Evolutionary conservation across 2,888 invertebrate genomes (phyloP).

Genomic region (Carterocephalus palaemon): DNA sequence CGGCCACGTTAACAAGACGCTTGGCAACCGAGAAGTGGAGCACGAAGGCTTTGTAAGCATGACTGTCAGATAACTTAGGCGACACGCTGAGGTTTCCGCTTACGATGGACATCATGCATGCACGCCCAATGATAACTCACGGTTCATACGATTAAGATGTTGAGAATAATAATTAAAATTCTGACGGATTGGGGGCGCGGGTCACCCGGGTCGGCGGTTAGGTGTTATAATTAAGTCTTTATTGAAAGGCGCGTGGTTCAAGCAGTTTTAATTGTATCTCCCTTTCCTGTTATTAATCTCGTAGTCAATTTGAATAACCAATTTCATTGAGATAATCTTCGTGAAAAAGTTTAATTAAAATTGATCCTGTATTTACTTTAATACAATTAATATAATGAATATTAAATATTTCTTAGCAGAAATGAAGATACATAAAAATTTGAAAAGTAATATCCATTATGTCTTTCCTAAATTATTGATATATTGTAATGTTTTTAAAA

Average conservation of each 20-base stretch:
- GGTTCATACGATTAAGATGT: slow-evolving; percentile 72
- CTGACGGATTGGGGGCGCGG: slow-evolving; percentile 64
- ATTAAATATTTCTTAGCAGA: no score
- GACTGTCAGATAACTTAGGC: slow-evolving; percentile 25
- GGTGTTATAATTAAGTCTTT: slow-evolving; percentile 29
- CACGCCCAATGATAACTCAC: slow-evolving; percentile 69
- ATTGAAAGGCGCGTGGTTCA: slow-evolving; percentile 26
- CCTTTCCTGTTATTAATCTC: slow-evolving; percentile 8
- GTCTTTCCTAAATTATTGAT: no score
- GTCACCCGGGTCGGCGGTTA: slow-evolving; percentile 39
- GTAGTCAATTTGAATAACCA: neutral
- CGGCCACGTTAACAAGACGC: slow-evolving; percentile 59
- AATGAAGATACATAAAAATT: no score
- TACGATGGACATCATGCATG: slow-evolving; percentile 48
- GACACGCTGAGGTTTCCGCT: slow-evolving; percentile 36
- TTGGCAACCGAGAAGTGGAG: slow-evolving; percentile 36
- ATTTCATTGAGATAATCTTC: no score
- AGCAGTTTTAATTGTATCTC: no score
- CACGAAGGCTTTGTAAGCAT: slow-evolving; percentile 33
- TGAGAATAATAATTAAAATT: slow-evolving; percentile 69
- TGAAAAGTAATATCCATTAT: no score
- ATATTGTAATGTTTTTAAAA: no score
- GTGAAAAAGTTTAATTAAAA: no score
- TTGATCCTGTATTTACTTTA: no score
- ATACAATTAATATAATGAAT: no score